phyloP scores from a whole-genome alignment of 2,888 invertebrate species.

The Sericinus montela region DNA sequence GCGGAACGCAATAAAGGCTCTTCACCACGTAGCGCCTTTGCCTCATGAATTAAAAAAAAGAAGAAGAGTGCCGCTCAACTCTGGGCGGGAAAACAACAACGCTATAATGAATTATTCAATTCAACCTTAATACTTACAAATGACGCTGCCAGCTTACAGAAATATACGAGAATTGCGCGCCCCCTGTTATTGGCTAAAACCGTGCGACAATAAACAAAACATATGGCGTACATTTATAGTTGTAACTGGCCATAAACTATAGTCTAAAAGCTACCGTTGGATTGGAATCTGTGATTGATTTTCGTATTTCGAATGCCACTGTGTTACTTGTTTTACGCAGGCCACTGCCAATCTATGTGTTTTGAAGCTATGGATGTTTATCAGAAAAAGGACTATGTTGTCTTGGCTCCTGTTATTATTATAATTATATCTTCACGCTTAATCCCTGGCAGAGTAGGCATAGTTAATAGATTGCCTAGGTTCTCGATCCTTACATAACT shows the following conservation, averaged over 20 bases:
- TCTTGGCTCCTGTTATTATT: too few relatives aligned
- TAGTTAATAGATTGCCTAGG: too few relatives aligned
- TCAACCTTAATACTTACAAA: slow-evolving; percentile 53
- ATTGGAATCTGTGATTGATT: slow-evolving; percentile 35
- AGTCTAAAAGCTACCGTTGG: slow-evolving; percentile 14
- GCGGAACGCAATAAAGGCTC: slow-evolving; percentile 17
- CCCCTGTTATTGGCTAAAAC: slow-evolving; percentile 28
- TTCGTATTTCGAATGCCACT: slow-evolving; percentile 33
- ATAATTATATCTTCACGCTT: too few relatives aligned
- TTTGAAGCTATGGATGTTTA: too few relatives aligned
- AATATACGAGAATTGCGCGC: slow-evolving; percentile 24
- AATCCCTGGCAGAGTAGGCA: too few relatives aligned
- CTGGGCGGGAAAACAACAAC: slow-evolving; percentile 59
- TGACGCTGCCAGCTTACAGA: slow-evolving; percentile 43
- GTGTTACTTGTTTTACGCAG: not conserved
- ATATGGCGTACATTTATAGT: slow-evolving; percentile 43
- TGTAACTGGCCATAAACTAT: slow-evolving; percentile 25
- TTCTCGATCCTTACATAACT: too few relatives aligned
- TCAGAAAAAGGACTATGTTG: too few relatives aligned
- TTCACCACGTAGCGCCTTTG: slow-evolving; percentile 27
- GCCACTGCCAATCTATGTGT: too few relatives aligned
- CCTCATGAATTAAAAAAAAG: slow-evolving; percentile 35
- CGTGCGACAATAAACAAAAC: slow-evolving; percentile 40
- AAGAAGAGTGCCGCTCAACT: slow-evolving; percentile 24
- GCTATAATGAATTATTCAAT: slow-evolving; percentile 58